Evolutionary conservation across 2,113 vertebrate genomes (phyloP).

Genomic region (Bos javanicus): DNA sequence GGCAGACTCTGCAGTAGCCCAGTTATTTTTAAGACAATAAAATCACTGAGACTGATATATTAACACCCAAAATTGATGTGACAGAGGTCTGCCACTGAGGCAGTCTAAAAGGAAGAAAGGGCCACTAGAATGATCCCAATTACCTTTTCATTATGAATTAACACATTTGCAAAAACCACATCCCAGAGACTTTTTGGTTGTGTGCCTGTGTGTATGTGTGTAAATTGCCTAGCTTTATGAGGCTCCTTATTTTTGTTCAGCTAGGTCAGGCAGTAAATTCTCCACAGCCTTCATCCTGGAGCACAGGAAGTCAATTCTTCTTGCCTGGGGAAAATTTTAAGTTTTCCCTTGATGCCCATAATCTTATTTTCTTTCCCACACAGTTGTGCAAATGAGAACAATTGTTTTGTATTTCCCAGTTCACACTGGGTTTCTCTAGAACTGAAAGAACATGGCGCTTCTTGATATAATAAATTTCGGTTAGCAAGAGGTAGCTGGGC

Average conservation of each 20-base stretch:
- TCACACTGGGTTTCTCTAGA: slow-evolving; percentile 36
- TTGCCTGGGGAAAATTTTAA: slow-evolving; percentile 30
- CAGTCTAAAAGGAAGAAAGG: slow-evolving; percentile 59
- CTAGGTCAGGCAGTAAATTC: slow-evolving; percentile 37
- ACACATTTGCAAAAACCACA: slow-evolving; percentile 62
- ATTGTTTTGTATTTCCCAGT: slow-evolving; percentile 47
- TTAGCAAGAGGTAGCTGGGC: slow-evolving; percentile 31
- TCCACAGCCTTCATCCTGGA: slow-evolving; percentile 5
- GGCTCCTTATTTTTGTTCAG: slow-evolving; percentile 24
- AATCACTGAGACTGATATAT: slow-evolving; percentile 65
- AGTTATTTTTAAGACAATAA: slow-evolving; percentile 73
- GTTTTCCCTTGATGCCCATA: slow-evolving; percentile 27
- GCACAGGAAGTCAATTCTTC: slow-evolving; percentile 56
- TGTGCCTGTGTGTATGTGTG: slow-evolving; percentile 31
- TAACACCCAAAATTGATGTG: slow-evolving; percentile 66
- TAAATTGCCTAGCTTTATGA: slow-evolving; percentile 42
- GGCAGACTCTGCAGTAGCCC: slow-evolving; percentile 20
- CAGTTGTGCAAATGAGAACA: slow-evolving; percentile 60
- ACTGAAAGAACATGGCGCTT: slow-evolving; percentile 25
- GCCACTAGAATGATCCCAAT: slow-evolving; percentile 48
- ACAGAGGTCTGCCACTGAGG: slow-evolving; percentile 50
- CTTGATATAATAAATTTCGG: slow-evolving; percentile 51
- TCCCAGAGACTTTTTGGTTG: slow-evolving; percentile 39
- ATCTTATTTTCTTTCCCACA: slow-evolving; percentile 57
- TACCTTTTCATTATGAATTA: slow-evolving; percentile 66